phyloP scores from a whole-genome alignment of 1,140 invertebrate species.

The Odontomachus brunneus region DNA sequence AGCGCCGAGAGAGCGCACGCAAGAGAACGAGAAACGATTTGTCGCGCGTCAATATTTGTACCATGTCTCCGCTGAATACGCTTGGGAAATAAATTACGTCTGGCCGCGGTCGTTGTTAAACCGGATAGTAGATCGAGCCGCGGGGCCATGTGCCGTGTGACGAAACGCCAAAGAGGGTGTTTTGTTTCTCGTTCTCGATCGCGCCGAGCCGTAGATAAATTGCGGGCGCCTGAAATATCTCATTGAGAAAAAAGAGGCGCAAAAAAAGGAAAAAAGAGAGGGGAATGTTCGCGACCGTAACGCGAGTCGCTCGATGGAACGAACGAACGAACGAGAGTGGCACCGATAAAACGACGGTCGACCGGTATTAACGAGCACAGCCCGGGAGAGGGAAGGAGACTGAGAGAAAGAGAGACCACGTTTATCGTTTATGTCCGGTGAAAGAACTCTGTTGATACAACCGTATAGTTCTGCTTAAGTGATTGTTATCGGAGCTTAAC shows the following conservation, averaged over 20 bases:
- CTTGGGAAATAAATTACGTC: background rate
- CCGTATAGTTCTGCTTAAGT: constrained; percentile 54
- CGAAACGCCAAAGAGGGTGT: background rate
- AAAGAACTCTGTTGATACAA: constrained; percentile 71
- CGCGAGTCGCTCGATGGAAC: background rate
- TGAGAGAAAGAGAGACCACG: background rate
- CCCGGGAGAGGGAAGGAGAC: background rate
- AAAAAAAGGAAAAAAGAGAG: background rate
- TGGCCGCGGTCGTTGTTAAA: background rate
- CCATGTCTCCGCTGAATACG: background rate
- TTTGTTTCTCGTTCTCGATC: background rate
- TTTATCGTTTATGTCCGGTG: constrained; percentile 60
- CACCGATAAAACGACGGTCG: constrained; percentile 26
- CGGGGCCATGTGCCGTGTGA: background rate
- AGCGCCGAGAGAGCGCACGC: background rate
- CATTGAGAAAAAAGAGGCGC: background rate
- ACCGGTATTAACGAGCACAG: constrained; percentile 5
- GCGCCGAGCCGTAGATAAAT: background rate
- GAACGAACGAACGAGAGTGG: constrained; percentile 4
- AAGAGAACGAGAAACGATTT: background rate
- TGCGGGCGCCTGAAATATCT: background rate
- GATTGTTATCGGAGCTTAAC: constrained; percentile 57
- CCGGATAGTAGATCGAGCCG: background rate
- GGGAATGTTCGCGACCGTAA: background rate
- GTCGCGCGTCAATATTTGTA: background rate